These are phyloP conservation scores for Morbakka virulenta DNA, from an alignment of 30 jellyfish, hydroid and myxozoan species.

Conservation along the genomic window DNA sequence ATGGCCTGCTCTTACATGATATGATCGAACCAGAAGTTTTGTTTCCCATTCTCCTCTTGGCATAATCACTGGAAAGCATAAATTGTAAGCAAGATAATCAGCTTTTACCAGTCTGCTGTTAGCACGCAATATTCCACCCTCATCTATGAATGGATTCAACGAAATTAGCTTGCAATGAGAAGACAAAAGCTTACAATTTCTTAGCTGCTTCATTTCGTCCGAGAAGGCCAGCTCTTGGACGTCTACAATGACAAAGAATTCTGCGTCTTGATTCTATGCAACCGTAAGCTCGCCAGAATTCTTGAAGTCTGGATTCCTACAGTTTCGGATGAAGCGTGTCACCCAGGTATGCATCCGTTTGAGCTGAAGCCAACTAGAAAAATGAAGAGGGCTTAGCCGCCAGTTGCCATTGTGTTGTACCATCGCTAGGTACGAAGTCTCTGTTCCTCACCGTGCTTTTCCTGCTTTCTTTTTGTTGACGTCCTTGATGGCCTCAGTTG, in stretches of 20 bases:
- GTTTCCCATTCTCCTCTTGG: not conserved
- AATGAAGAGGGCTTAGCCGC: too few relatives aligned
- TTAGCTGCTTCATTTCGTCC: not conserved
- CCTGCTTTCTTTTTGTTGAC: too few relatives aligned
- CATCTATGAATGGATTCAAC: slow-evolving; percentile 27
- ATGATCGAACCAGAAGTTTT: slow-evolving; percentile 25
- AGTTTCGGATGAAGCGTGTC: too few relatives aligned
- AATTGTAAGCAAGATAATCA: slow-evolving; percentile 23
- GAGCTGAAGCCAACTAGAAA: too few relatives aligned
- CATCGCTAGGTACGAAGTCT: too few relatives aligned
- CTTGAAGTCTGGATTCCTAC: too few relatives aligned
- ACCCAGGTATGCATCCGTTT: too few relatives aligned
- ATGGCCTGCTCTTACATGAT: too few relatives aligned
- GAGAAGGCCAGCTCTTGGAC: slow-evolving; percentile 20
- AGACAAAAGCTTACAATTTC: not conserved
- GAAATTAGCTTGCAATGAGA: slow-evolving; percentile 4
- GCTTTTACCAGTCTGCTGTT: slow-evolving; percentile 47
- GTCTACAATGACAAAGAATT: not conserved
- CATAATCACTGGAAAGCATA: too few relatives aligned
- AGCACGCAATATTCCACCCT: slow-evolving; percentile 37
- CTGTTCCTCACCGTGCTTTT: too few relatives aligned
- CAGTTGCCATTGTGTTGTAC: too few relatives aligned
- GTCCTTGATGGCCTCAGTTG: too few relatives aligned
- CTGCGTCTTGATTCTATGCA: slow-evolving; percentile 27
- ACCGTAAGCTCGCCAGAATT: slow-evolving; percentile 25